phyloP scores from a whole-genome alignment of 1,140 invertebrate genomes.

The Eupristina koningsbergeri region DNA sequence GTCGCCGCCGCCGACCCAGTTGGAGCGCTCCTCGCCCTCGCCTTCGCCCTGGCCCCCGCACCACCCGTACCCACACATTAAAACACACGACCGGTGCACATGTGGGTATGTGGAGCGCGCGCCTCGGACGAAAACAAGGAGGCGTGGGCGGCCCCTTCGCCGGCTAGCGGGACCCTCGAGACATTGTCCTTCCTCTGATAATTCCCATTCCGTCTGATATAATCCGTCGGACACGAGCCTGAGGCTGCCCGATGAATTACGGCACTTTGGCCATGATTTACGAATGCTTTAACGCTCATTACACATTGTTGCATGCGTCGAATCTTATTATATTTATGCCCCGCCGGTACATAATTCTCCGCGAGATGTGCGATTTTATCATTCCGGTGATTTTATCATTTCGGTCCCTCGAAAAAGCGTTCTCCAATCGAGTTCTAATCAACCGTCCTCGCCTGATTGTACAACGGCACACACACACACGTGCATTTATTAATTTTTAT shows the following conservation, averaged over 20 bases:
- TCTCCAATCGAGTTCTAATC: background rate
- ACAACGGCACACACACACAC: too few relatives aligned
- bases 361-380: conserved; percentile 1
- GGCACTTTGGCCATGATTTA: conserved; percentile 31
- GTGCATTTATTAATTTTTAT: too few relatives aligned
- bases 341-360: background rate
- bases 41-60: background rate
- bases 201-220: conserved; percentile 19
- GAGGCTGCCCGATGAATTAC: conserved; percentile 11
- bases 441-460: background rate
- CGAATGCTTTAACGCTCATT: conserved; percentile 37
- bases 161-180: background rate
- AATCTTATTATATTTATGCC: conserved; percentile 6
- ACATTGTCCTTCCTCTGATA: conserved; percentile 11
- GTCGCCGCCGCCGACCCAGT: conserved; percentile 14
- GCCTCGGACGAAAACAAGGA: background rate
- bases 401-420: background rate
- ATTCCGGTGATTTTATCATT: background rate
- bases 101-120: conserved; percentile 41
- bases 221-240: background rate
- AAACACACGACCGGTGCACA: background rate
- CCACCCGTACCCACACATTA: too few relatives aligned
- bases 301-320: conserved; percentile 12
- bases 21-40: background rate
- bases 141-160: conserved; percentile 3